Percentiles rank a stretch among this genome's conserved stretches.
Evolutionary conservation across 92 coral and sea anemone species (phyloP).

Genomic region (Metridium senile): DNA sequence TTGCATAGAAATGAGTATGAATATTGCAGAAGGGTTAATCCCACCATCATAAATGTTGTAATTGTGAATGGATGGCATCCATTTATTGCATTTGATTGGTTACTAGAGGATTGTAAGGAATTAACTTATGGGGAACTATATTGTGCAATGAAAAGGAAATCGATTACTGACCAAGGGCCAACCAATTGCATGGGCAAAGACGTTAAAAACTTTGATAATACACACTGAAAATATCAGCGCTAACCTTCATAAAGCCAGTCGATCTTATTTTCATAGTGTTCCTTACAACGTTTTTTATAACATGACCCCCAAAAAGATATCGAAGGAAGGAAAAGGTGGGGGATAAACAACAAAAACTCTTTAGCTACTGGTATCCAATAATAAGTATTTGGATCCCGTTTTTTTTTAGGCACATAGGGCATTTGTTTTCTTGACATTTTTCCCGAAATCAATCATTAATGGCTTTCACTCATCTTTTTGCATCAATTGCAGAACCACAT

Average conservation of each 20-base stretch:
- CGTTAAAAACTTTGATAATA: too few species aligned
- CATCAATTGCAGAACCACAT: conserved; percentile 10
- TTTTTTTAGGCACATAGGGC: background rate
- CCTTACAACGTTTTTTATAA: background rate
- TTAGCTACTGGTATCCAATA: conserved; percentile 18
- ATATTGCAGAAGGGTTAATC: too few species aligned
- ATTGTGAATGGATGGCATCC: too few species aligned
- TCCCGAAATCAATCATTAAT: conserved; percentile 31
- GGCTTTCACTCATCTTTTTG: conserved; percentile 6
- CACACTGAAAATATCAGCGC: too few species aligned
- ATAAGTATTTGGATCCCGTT: background rate
- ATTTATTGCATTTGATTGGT: too few species aligned
- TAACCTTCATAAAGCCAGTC: background rate
- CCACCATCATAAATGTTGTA: too few species aligned
- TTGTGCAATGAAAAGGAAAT: too few species aligned
- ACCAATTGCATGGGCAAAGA: too few species aligned
- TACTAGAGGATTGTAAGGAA: too few species aligned
- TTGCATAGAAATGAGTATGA: too few species aligned
- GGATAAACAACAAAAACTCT: background rate
- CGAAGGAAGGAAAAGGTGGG: background rate
- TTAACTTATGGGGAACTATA: too few species aligned
- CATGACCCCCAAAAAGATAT: conserved; percentile 8
- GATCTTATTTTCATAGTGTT: background rate
- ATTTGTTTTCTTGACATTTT: background rate
- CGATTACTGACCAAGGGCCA: too few species aligned